Conservation (phyloP, 2,113 vertebrate genomes). For the Brachyhypopomus occidentalis region DNA sequence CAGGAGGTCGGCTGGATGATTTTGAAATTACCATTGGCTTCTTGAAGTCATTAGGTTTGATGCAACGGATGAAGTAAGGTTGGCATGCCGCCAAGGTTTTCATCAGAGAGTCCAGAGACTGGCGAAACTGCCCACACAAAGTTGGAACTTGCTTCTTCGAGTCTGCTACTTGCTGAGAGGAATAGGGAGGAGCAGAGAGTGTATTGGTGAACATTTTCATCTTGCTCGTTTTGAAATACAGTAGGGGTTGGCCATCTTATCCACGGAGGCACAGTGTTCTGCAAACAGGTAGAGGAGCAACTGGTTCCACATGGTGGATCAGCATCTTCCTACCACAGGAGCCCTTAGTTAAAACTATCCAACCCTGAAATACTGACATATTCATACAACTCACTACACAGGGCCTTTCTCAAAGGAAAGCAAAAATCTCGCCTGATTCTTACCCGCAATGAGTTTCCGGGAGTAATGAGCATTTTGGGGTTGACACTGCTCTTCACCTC, state of each 20-base stretch:
- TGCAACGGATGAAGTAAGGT: constrained; percentile 94
- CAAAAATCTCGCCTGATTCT: constrained; percentile 26
- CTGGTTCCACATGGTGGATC: too few relatives aligned
- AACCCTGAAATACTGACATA: too few relatives aligned
- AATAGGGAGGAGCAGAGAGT: constrained; percentile 26
- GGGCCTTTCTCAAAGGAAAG: not conserved
- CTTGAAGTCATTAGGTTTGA: constrained; percentile 96
- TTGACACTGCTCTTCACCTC: constrained; percentile 59
- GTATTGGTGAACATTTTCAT: not conserved
- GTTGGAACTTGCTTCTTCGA: constrained; percentile 79
- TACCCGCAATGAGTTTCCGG: constrained; percentile 63
- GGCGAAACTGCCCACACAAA: constrained; percentile 88
- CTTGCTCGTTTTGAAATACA: too few relatives aligned
- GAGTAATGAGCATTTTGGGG: constrained; percentile 62
- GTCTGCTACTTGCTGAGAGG: constrained; percentile 73
- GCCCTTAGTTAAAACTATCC: too few relatives aligned
- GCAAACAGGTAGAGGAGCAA: too few relatives aligned
- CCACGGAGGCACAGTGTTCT: too few relatives aligned
- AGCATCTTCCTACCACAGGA: too few relatives aligned
- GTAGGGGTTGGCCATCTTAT: too few relatives aligned
- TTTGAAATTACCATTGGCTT: constrained; percentile 85
- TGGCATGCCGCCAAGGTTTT: constrained; percentile 87
- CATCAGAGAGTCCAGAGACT: constrained; percentile 93
- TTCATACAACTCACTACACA: not conserved
- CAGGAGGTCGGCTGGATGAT: not conserved